These are phyloP conservation scores for Mercenaria mercenaria DNA, from an alignment of 1,140 invertebrate genomes.

Conservation along the genomic window DNA sequence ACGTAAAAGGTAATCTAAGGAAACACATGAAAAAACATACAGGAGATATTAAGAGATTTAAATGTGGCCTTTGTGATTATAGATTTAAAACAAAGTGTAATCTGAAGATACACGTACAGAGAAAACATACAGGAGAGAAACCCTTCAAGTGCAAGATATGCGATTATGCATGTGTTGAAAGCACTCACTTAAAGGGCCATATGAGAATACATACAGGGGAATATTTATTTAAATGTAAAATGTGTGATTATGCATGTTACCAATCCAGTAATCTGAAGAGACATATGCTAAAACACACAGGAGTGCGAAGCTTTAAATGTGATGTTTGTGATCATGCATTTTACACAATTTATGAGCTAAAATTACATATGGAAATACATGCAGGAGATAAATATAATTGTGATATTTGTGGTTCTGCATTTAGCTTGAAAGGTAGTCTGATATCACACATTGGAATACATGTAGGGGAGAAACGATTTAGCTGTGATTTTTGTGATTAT, in stretches of 20 bases:
- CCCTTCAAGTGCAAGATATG: too few species aligned
- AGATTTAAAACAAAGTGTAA: neutral
- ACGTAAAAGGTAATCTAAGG: neutral
- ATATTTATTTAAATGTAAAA: neutral
- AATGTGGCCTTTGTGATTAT: neutral
- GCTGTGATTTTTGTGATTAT: too few species aligned
- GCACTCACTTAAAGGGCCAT: neutral
- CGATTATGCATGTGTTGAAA: neutral
- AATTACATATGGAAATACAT: neutral
- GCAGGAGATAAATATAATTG: neutral
- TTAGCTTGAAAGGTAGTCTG: neutral
- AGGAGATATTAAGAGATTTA: neutral
- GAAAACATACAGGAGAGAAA: neutral
- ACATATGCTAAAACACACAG: neutral
- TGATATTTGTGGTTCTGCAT: neutral
- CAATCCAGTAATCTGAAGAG: neutral
- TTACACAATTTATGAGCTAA: neutral
- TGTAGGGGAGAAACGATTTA: too few species aligned
- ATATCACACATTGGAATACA: neutral
- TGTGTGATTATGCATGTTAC: neutral
- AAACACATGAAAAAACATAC: neutral
- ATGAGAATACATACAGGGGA: slow-evolving; percentile 15
- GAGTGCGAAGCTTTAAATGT: slow-evolving; percentile 5
- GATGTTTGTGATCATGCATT: neutral
- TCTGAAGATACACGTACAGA: neutral